Evolutionary conservation across 2,888 invertebrate species (phyloP).

Genomic region (Platycnemis pennipes): DNA sequence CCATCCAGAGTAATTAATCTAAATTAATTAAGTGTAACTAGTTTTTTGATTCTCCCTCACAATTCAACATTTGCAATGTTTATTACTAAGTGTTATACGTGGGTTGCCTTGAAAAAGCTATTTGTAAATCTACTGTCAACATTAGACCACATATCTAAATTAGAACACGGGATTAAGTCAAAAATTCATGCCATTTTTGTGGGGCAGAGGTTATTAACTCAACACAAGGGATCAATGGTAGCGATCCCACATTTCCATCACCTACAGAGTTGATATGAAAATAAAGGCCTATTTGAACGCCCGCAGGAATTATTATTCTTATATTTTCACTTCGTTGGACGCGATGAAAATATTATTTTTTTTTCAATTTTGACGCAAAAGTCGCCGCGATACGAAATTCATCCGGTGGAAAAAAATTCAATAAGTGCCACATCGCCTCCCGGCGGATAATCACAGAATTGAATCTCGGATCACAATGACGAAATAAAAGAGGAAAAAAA

Average conservation of each 20-base stretch:
- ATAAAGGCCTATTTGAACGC: neutral
- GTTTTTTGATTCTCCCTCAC: too few species aligned
- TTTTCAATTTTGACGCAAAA: neutral
- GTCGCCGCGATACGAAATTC: neutral
- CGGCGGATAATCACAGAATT: slow-evolving; percentile 7
- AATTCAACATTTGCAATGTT: too few species aligned
- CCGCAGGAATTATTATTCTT: neutral
- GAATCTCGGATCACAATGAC: neutral
- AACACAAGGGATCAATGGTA: too few species aligned
- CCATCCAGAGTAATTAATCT: too few species aligned
- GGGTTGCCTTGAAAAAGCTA: too few species aligned
- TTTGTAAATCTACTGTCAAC: too few species aligned
- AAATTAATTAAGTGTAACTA: too few species aligned
- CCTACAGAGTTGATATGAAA: neutral
- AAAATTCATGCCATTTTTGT: too few species aligned
- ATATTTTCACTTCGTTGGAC: neutral
- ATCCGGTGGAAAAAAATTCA: neutral
- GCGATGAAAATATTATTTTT: neutral
- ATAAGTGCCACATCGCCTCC: neutral
- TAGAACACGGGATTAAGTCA: too few species aligned
- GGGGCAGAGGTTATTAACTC: too few species aligned
- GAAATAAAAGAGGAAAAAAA: neutral
- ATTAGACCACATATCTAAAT: too few species aligned
- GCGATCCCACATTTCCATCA: neutral
- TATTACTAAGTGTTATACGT: too few species aligned